Base-by-base conservation (phyloP, 2,797 vertebrate species). In the Karalla daura region DNA sequence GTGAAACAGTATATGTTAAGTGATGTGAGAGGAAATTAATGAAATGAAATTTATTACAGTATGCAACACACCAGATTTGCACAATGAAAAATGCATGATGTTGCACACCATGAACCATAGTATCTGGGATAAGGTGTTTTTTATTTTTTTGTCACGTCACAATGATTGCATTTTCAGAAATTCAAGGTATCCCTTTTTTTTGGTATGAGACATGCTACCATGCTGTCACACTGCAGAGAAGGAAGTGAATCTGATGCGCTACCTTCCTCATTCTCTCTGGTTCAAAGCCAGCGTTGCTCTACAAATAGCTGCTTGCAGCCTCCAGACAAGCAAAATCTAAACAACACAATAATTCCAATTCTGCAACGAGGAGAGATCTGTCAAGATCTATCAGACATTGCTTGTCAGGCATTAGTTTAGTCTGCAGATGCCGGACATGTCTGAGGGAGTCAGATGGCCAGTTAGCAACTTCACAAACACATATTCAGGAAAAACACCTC, bases 311-410 rank as follows among this genome's bases (percentile, higher is more conserved):
- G n/a, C 49, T 44, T 24, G 3, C 21, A 28, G 50, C 35, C 23
- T 53, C 20, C 23, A 8, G 33, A 41, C 7, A 50, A 37, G 41
- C 21, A 60, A 39, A 43, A 73, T 55, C 36, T 33, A 63, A 66
- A 63, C 41, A 40, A 6, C 45, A 15, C 25, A 43, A 28, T 62
- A 59, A 54, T 78, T 60, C 30, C 55, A 54, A 60, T n/a, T 53
- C 8, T 27, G 27, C 7, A 0, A 32, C 33, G 37, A 54, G 54
- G 51, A 45, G 58, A 43, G 21, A 49, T 65, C 46, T 60, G 65
- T 71, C 58, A 28, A 15, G 27, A 60, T 33, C 55, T 53, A 65
- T 69, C 69, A 63, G 18, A 27, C 61, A 27, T 56, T 39, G 68
- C 46, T 50, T 47, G 33, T 50, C 28, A 63, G 47, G 61, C 51